phyloP scores from a whole-genome alignment of 2,888 invertebrate species.

The Andricus quercusramuli region DNA sequence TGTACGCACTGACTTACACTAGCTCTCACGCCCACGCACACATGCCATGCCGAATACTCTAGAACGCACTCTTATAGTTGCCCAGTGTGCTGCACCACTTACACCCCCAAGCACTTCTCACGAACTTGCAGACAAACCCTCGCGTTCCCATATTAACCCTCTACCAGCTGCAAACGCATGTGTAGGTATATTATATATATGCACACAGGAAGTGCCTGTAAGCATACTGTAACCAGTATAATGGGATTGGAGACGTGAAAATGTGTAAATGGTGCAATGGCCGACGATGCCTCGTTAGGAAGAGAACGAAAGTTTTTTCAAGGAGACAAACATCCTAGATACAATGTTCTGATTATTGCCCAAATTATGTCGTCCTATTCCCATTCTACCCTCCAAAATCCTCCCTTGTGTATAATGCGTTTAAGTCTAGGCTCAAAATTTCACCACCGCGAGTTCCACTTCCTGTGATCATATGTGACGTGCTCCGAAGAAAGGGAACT shows the following conservation, averaged over 20 bases:
- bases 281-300: conserved; percentile 66
- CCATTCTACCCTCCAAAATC: not conserved
- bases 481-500: too few species aligned
- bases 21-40: conserved; percentile 42
- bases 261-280: conserved; percentile 71
- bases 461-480: not conserved
- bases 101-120: not conserved
- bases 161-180: not conserved
- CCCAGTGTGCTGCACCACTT: not conserved
- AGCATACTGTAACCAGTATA: conserved; percentile 51
- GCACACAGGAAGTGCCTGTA: conserved; percentile 41
- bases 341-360: conserved; percentile 19
- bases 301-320: not conserved
- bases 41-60: not conserved
- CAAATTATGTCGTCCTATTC: not conserved
- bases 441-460: not conserved
- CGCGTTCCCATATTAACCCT: conserved; percentile 11
- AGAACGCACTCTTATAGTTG: conserved; percentile 25
- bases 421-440: not conserved
- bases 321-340: conserved; percentile 41
- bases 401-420: not conserved
- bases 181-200: conserved; percentile 2
- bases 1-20: conserved; percentile 67
- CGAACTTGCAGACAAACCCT: conserved; percentile 13
- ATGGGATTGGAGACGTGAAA: conserved; percentile 70